A percentile compares a stretch with the other conserved stretches of the same genome.
Evolutionary conservation across 2,888 invertebrate species (phyloP).

Genomic region (Dryobota labecula): DNA sequence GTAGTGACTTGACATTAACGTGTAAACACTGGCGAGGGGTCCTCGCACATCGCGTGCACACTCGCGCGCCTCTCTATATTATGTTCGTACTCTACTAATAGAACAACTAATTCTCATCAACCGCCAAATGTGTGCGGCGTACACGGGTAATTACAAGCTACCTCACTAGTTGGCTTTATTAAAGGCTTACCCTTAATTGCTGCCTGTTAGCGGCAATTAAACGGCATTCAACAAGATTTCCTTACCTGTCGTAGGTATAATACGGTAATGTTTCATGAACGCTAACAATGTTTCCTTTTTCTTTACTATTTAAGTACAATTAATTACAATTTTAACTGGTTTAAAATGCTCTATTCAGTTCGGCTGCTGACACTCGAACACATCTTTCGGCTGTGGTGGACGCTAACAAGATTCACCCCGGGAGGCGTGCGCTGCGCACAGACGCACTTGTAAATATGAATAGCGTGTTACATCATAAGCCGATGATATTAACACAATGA

Average conservation of each 20-base stretch:
- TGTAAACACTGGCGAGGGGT: too few relatives aligned
- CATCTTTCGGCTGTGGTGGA: neutral
- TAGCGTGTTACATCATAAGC: conserved; percentile 17
- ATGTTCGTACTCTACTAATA: neutral
- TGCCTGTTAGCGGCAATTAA: conserved; percentile 1
- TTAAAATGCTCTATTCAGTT: neutral
- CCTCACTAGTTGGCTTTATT: conserved; percentile 14
- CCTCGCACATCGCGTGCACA: neutral
- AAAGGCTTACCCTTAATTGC: conserved; percentile 20
- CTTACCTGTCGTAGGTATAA: neutral
- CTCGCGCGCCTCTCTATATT: neutral
- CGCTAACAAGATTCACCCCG: neutral
- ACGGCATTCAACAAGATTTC: conserved; percentile 2
- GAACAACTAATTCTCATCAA: conserved; percentile 7
- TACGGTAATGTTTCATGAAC: neutral
- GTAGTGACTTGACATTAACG: too few relatives aligned
- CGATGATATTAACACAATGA: conserved; percentile 37
- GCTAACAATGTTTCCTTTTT: neutral
- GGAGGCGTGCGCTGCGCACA: neutral
- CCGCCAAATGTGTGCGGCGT: conserved; percentile 5
- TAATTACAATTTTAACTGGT: neutral
- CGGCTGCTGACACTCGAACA: neutral
- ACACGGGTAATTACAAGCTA: conserved; percentile 6
- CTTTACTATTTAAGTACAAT: neutral
- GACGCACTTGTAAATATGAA: conserved; percentile 7